Evolutionary conservation across 2,888 invertebrate species (phyloP), one percentile per base, ranked within the genome.

Genomic region (Erpobdella octoculata): DNA sequence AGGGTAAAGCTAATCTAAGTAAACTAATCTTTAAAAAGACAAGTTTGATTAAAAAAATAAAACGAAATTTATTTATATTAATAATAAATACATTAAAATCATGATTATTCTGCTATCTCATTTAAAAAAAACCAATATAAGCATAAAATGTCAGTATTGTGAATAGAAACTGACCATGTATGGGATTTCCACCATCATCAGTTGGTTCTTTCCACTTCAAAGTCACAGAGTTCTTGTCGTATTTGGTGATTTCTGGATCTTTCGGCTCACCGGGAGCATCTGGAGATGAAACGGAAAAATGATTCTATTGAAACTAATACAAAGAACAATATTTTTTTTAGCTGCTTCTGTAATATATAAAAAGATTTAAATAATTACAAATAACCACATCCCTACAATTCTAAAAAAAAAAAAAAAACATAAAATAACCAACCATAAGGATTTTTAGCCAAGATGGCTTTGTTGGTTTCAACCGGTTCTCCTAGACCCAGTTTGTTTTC

Each of bases 211-310:
- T 89, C 96, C 96, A 97, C 83, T 90, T 89, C 36, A 97, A 86
- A 4, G 90, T 89, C 78, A 95, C 93, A 78, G 94, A 94, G 85
- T 94, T 93, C 78, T 91, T 92, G 84, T 97, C 96, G 93, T 92
- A 96, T 83, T 95, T 91, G 76, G 88, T 89, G 71, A 81, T 81
- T 70, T 78, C 79, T 35, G 83, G 76, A 73, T 81, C 79, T 36
- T 76, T 77, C 0, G 84, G 84, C 46, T 82, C 80, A 75, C 79
- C 80, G 36, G 84, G 83, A 1, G 82, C 74, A 76, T 84, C 83
- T 65, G 25, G 21, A 59, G 25, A 15, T 41, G 46, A 41, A 41
- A 41, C n/a, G 12, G 12, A 41, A 41, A 41, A n/a, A n/a, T n/a
- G 53, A 25, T 53, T 9, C 1, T 18, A n/a, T 18, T 18, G 5